Base-by-base conservation (phyloP, 2,888 invertebrate genomes). In the Sclerodermus sp. region DNA sequence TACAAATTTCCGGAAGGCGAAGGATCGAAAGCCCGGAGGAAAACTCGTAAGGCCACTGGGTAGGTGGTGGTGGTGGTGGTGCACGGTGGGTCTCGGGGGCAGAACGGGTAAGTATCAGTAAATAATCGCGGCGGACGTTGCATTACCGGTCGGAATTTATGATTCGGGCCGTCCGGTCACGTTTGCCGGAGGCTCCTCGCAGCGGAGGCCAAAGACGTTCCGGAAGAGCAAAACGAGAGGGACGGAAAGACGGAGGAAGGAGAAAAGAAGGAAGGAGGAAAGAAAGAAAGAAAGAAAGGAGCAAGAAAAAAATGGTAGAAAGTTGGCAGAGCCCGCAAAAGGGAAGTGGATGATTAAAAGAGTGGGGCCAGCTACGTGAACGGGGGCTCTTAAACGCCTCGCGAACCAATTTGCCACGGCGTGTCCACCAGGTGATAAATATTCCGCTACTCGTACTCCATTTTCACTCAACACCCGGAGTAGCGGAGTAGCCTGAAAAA, bases 71-170 rank as follows among this genome's bases (percentile, higher is more conserved):
- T 57, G 53, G 53, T 48, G 13, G 15, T 40, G n/a, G n/a, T n/a
- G n/a, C n/a, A n/a, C n/a, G n/a, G n/a, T n/a, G n/a, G n/a, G n/a
- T n/a, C 12, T 12, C 42, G 14, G 42, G 57, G 50, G 40, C 59
- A 57, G 63, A 52, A 58, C 66, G 60, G 57, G 65, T 74, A 74
- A 74, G 74, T 72, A 74, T 74, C 74, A 64, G 73, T 76, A 76
- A 74, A 75, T 76, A 74, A 75, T 74, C 74, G 74, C 61, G 61
- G 48, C 63, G 68, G 76, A 74, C 75, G 67, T 72, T 73, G 67
- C 73, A 75, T 75, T 75, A 74, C 70, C 68, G 60, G 54, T 43
- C 58, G 70, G 71, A 74, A 76, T 76, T 76, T 74, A 75, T 75
- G 74, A 74, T 75, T 74, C 67, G 67, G 63, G 55, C 55, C 69